phyloP scores from a whole-genome alignment of 1,140 invertebrate genomes.

The Aphaenogaster rudis region DNA sequence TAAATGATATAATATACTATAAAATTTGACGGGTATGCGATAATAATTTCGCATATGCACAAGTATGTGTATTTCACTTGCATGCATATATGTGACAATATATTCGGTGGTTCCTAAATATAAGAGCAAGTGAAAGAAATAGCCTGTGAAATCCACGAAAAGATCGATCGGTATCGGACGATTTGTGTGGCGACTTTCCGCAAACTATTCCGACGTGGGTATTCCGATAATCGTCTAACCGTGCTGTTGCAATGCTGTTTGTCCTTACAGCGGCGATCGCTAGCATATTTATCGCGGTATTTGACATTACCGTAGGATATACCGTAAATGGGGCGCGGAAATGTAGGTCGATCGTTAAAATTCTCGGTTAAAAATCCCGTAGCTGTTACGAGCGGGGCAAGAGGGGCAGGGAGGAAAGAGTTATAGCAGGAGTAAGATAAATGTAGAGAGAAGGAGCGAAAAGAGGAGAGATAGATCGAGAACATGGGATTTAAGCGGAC shows the following conservation, averaged over 20 bases:
- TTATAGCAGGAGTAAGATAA: constrained; percentile 63
- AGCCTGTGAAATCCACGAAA: background rate
- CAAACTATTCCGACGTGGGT: constrained; percentile 17
- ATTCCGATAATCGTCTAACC: constrained; percentile 30
- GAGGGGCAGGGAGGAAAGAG: constrained; percentile 57
- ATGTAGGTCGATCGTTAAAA: constrained; percentile 85
- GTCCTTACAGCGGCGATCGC: constrained; percentile 30
- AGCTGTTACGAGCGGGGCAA: constrained; percentile 56
- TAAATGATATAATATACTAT: background rate
- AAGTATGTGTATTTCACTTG: background rate
- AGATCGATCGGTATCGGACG: constrained; percentile 27
- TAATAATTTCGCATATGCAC: background rate
- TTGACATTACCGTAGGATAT: constrained; percentile 78
- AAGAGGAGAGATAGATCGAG: constrained; percentile 35
- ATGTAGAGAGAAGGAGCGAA: constrained; percentile 25
- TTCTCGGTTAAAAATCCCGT: constrained; percentile 83
- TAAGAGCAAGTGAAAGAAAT: constrained; percentile 6
- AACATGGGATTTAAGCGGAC: constrained; percentile 46
- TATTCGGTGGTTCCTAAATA: background rate
- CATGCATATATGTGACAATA: background rate
- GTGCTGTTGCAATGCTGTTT: constrained; percentile 22
- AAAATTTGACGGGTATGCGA: background rate
- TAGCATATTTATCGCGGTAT: constrained; percentile 74
- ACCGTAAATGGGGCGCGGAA: constrained; percentile 76
- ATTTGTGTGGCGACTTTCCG: constrained; percentile 26